These are phyloP conservation scores for Epinephelus malabaricus DNA, from an alignment of 2,797 vertebrate genomes.

Conservation along the genomic window DNA sequence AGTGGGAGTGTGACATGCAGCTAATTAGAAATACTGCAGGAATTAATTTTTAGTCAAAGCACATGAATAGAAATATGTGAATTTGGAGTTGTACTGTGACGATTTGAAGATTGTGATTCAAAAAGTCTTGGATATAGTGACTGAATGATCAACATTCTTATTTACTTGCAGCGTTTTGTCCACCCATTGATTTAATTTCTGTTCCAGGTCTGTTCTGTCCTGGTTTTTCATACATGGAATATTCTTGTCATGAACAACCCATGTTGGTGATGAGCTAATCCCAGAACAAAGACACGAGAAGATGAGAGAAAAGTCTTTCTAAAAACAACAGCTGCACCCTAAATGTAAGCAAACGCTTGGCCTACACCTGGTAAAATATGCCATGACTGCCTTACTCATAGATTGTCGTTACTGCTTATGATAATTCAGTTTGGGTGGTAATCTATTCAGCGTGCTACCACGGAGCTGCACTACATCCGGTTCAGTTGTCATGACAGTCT, in stretches of 20 bases:
- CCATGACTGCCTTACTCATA: neutral
- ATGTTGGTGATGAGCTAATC: neutral
- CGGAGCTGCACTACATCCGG: neutral
- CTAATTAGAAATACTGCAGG: neutral
- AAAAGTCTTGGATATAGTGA: neutral
- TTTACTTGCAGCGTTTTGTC: neutral
- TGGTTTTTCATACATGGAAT: constrained; percentile 2
- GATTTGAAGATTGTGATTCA: neutral
- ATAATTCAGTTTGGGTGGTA: constrained; percentile 4
- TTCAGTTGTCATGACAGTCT: neutral
- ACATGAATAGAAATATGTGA: neutral
- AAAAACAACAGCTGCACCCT: neutral
- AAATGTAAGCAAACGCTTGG: neutral
- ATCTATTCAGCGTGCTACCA: neutral
- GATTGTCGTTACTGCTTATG: constrained; percentile 11
- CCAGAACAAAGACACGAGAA: neutral
- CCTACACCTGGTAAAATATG: constrained; percentile 27
- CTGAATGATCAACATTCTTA: neutral
- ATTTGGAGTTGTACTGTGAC: neutral
- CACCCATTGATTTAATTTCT: neutral
- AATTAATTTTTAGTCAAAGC: neutral
- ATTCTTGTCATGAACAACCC: neutral
- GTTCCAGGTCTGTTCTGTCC: neutral
- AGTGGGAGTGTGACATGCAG: neutral
- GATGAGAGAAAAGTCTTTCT: neutral